These are phyloP conservation scores for Penaeus japonicus DNA, from an alignment of 1,140 invertebrate genomes.

Conservation along the genomic window DNA sequence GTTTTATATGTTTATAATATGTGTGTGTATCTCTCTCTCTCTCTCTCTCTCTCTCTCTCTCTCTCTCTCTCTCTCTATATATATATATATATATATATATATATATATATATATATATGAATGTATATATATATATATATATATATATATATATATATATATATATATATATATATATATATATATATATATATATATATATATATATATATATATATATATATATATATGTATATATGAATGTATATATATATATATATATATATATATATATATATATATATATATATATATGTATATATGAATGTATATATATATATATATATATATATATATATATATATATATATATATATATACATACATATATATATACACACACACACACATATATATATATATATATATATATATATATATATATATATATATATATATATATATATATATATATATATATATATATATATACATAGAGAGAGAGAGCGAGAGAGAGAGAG, in stretches of 20 bases:
- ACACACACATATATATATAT: neutral
- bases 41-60: too few relatives aligned
- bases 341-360: neutral
- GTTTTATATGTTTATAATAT: too few relatives aligned
- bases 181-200: neutral
- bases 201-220: constrained; percentile 13
- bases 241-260: neutral
- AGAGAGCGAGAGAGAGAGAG: too few relatives aligned
- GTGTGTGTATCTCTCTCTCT: too few relatives aligned
- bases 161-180: neutral
- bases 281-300: neutral
- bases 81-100: neutral
- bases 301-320: neutral
- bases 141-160: neutral
- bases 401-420: constrained; percentile 7
- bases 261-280: neutral
- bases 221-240: neutral
- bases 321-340: neutral
- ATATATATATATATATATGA: neutral
- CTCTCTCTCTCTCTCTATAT: too few relatives aligned
- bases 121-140: neutral
- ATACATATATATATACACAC: neutral
- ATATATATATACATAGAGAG: neutral
- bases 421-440: constrained; percentile 3
- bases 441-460: constrained; percentile 9